A percentile compares a stretch with the other conserved stretches of the same genome.
phyloP scores from a whole-genome alignment of 2,113 vertebrate genomes.

The Empidonax alnorum region DNA sequence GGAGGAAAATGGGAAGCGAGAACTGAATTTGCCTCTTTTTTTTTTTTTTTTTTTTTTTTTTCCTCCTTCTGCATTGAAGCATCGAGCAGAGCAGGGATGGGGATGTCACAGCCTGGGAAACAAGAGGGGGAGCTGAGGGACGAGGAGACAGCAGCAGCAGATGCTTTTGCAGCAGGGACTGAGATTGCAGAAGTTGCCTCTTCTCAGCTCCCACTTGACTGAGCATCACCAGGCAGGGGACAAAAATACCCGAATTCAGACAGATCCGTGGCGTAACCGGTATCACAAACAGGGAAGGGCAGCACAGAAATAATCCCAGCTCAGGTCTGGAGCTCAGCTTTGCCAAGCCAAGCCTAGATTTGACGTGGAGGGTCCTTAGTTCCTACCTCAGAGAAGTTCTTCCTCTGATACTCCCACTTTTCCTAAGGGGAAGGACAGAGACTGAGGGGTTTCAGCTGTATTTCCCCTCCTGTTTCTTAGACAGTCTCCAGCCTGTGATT shows the following conservation, averaged over 20 bases:
- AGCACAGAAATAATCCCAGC: rapidly evolving
- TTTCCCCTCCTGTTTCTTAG: neutral
- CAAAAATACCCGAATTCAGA: neutral
- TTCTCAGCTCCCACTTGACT: neutral
- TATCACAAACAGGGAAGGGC: neutral
- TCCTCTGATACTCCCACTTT: neutral
- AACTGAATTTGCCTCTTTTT: neutral
- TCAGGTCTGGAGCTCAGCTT: neutral
- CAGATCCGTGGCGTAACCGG: rapidly evolving
- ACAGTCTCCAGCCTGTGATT: neutral
- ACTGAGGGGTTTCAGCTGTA: neutral
- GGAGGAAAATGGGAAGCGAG: neutral
- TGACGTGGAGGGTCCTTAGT: neutral
- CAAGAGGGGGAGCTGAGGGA: neutral
- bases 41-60: too few relatives aligned
- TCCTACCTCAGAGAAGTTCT: neutral
- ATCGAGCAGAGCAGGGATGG: neutral
- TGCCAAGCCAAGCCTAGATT: neutral
- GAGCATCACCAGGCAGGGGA: neutral
- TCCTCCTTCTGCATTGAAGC: neutral
- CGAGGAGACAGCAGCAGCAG: neutral
- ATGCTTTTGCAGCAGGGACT: neutral
- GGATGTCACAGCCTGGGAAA: neutral
- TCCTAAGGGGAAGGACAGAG: neutral
- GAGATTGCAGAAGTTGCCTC: neutral